Evolutionary conservation across 1,140 invertebrate species (phyloP), one percentile per base, ranked within the genome.

Genomic region (Zophobas atratus): DNA sequence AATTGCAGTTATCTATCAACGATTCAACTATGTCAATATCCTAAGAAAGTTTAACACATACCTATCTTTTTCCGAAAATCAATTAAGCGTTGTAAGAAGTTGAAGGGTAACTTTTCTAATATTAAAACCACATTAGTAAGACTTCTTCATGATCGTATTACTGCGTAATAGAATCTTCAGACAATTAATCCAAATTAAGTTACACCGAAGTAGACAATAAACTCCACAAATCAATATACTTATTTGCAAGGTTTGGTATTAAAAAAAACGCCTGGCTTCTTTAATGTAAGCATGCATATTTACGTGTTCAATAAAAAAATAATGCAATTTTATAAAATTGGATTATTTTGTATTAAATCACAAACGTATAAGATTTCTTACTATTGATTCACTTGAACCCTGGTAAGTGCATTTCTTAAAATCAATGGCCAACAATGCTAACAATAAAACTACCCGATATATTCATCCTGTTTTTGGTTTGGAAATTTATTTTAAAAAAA

Each of bases 61-160:
- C 6, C 6, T n/a, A 51, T 6, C 3, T 46, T 8, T 73, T 39
- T 55, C 36, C 33, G 38, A 36, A 72, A 41, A 78, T 78, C 71
- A 57, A 78, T 78, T 73, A 63, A 78, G 71, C 73, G 48, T 74
- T 67, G 70, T 70, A 73, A 73, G 35, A n/a, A 20, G 56, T 41
- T 6, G 71, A 77, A 77, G 71, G 77, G 77, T 78, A 38, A 78
- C 43, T 60, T 56, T 74, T 74, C 76, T 74, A 60, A 57, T 60
- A 73, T 77, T 49, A 71, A 77, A 72, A 53, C 76, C 35, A 77
- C 55, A 34, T 53, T 49, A 67, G 49, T 77, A 78, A 53, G 77
- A 74, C 77, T 78, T 78, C 77, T 20, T 46, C 48, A 53, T 51
- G 63, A 71, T 78, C 77, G 46, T 34, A 74, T 78, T 78, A 78